These are phyloP conservation scores for Sarcophilus harrisii DNA, from an alignment of 2,797 vertebrate genomes.

Conservation along the genomic window DNA sequence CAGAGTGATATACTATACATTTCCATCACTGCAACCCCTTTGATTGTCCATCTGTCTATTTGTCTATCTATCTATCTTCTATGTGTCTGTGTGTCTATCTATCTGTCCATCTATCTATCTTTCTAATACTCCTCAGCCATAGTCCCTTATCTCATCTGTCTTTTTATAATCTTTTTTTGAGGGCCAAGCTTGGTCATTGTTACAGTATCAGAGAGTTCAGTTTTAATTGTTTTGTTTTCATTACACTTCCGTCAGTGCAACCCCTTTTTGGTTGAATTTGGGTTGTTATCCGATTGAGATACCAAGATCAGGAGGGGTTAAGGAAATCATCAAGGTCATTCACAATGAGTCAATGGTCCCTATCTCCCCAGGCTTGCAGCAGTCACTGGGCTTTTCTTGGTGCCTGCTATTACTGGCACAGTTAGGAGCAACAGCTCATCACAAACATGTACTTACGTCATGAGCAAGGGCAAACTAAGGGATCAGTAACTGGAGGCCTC, in stretches of 20 bases:
- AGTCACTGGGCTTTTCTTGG: neutral
- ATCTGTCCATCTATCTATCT: neutral
- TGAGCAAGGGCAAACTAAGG: neutral
- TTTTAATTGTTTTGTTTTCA: neutral
- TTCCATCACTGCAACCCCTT: no score
- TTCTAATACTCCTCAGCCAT: neutral
- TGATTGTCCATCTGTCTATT: no score
- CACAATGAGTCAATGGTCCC: neutral
- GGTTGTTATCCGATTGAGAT: neutral
- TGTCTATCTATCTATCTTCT: no score
- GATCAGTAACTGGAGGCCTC: neutral
- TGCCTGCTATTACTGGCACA: neutral
- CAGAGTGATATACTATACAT: neutral
- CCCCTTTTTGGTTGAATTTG: neutral
- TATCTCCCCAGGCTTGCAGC: neutral
- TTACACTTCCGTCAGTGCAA: neutral
- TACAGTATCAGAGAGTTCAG: neutral
- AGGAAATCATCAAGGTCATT: neutral
- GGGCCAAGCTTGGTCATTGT: neutral
- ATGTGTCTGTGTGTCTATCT: no score
- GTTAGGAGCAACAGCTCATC: neutral
- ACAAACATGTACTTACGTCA: constrained; percentile 17
- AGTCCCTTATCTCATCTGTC: neutral
- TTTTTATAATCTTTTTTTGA: neutral
- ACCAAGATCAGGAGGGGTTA: neutral